These are phyloP conservation scores for Desmodus rotundus DNA, from an alignment of 2,113 vertebrate genomes.

Conservation along the genomic window DNA sequence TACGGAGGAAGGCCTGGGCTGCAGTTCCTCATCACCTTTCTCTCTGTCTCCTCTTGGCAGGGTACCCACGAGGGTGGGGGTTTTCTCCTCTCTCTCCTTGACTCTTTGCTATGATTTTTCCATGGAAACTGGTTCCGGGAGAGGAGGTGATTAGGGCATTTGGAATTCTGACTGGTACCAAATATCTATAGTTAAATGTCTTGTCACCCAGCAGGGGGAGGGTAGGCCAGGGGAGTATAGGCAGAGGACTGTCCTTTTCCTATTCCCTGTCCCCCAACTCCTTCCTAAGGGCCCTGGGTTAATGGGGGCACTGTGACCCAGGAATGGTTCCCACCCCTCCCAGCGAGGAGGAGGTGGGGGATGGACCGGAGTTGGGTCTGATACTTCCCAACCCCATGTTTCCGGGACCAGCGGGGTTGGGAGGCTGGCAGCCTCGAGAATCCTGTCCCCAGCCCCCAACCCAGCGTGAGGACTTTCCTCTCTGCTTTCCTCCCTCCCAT, in stretches of 20 bases:
- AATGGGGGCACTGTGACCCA: background rate
- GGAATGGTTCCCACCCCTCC: background rate
- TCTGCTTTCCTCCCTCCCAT: constrained; percentile 11
- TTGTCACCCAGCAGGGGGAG: constrained; percentile 58
- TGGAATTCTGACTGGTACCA: constrained; percentile 3
- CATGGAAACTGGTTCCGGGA: constrained; percentile 61
- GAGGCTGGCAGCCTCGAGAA: constrained; percentile 34
- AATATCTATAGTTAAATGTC: constrained; percentile 73
- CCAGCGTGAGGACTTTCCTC: background rate
- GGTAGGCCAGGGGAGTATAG: background rate
- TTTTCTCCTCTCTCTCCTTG: constrained; percentile 23
- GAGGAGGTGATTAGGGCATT: constrained; percentile 46
- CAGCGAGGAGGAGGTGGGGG: background rate
- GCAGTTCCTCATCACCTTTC: background rate
- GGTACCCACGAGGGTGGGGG: background rate
- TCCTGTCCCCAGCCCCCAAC: constrained; percentile 47
- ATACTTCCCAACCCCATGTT: constrained; percentile 56
- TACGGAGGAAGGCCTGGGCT: background rate
- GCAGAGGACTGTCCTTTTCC: constrained; percentile 17
- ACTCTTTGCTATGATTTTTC: constrained; percentile 52
- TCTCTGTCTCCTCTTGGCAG: constrained; percentile 20
- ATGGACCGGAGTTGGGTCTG: background rate
- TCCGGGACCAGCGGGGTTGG: constrained; percentile 56
- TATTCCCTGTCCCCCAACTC: background rate
- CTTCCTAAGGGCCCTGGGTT: background rate